Percentiles rank a stretch among this genome's conserved stretches.
Evolutionary conservation across 2,113 vertebrate genomes (phyloP).

Genomic region (Natator depressus): DNA sequence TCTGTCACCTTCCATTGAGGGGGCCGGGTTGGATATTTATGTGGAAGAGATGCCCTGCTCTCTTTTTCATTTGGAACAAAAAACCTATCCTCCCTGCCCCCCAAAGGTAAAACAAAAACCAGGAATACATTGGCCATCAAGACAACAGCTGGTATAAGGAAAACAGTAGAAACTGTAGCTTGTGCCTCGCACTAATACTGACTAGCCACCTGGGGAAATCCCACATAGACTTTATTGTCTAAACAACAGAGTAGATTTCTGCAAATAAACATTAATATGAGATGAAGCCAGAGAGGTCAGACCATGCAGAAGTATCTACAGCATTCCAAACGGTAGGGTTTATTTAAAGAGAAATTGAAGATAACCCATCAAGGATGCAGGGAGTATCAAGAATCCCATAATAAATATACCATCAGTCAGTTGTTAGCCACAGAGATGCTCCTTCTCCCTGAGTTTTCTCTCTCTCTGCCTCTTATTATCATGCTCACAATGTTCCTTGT

Average conservation of each 20-base stretch:
- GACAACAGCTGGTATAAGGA: constrained; percentile 45
- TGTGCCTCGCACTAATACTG: rapidly evolving
- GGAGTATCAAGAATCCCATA: rapidly evolving
- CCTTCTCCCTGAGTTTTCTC: not conserved
- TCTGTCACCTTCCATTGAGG: not conserved
- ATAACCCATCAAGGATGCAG: not conserved
- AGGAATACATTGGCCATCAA: constrained; percentile 11
- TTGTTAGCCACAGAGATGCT: rapidly evolving
- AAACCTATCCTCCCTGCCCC: constrained; percentile 3
- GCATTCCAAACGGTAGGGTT: not conserved
- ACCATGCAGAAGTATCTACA: not conserved
- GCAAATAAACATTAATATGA: not conserved
- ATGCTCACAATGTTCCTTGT: rapidly evolving
- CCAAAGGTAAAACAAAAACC: not conserved
- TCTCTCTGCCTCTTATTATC: not conserved
- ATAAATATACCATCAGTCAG: rapidly evolving
- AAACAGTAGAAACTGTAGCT: not conserved
- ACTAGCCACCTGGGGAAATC: not conserved
- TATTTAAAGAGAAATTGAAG: not conserved
- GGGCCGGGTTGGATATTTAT: not conserved
- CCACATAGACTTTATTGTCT: not conserved
- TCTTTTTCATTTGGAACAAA: not conserved
- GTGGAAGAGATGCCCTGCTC: not conserved
- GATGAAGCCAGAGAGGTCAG: not conserved
- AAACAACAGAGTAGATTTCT: constrained; percentile 26